Evolutionary conservation across 1,140 invertebrate genomes (phyloP), one percentile per base, ranked within the genome.

Genomic region (Sycobia sp.): DNA sequence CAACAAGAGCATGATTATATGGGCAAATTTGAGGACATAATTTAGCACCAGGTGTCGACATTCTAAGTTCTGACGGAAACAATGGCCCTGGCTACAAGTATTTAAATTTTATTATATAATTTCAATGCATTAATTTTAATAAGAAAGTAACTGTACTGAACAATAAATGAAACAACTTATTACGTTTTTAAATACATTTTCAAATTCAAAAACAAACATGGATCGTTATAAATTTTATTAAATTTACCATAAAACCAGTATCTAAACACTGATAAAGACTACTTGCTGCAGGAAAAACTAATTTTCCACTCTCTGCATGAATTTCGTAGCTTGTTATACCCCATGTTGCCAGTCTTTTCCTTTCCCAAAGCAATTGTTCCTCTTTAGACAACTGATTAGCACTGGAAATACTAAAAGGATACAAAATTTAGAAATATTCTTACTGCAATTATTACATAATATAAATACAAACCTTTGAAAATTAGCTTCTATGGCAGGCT

Each of bases 311-410:
- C 3, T 85, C 84, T 20, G 86, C 84, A 73, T 96, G 91, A 43
- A 96, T 82, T 74, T 97, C 94, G 74, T 96, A 98, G 11, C 92
- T 92, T 3, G 93, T 96, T 47, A 98, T 96, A 18, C 96, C 96
- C 88, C 93, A 96, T 1, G 92, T 92, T 0, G 92, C 88, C 10
- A 96, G 85, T 66, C 94, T 82, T 81, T 96, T 96, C 53, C 96
- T 83, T 76, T 98, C 96, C 83, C 92, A 90, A 55, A 96, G 82
- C 46, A 98, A 76, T 75, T 95, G 93, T 75, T 96, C 94, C 78
- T 97, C 95, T 62, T 90, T 83, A 0, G 91, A 92, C 22, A 87
- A 85, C 56, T 86, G 85, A 68, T 84, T 87, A 9, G 72, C 72
- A 57, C 79, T 78, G 32, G 77, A 80, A 49, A 82, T 68, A 67